phyloP scores from a whole-genome alignment of 2,113 vertebrate genomes.

The Lepisosteus osseus region DNA sequence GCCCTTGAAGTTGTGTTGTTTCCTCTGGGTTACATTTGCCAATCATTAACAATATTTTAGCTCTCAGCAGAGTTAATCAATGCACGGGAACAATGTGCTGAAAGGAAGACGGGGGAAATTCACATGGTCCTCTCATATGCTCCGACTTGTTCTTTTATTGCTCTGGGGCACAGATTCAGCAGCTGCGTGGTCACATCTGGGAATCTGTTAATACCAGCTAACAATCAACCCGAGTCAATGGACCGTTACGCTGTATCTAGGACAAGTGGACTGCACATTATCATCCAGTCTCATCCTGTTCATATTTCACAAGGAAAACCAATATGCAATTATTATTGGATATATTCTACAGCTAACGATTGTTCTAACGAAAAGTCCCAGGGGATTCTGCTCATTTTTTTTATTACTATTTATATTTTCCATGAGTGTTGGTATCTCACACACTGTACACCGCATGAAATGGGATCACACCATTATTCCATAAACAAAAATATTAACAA shows the following conservation, averaged over 20 bases:
- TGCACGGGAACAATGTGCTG: not conserved
- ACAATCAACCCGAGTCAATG: slow-evolving; percentile 63
- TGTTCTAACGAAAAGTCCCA: slow-evolving; percentile 20
- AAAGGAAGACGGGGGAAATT: not conserved
- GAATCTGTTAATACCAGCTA: slow-evolving; percentile 62
- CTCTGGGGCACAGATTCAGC: slow-evolving; percentile 48
- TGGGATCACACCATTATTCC: slow-evolving; percentile 19
- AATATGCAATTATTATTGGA: slow-evolving; percentile 13
- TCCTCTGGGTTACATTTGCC: not conserved
- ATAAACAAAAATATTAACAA: slow-evolving; percentile 23
- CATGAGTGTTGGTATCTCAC: not conserved
- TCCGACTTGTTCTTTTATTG: slow-evolving; percentile 9
- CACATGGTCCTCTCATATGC: slow-evolving; percentile 1
- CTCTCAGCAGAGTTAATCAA: not conserved
- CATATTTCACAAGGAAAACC: slow-evolving; percentile 12
- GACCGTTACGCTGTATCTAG: slow-evolving; percentile 60
- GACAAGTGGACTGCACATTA: slow-evolving; percentile 39
- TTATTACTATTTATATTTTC: slow-evolving; percentile 32
- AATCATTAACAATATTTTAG: not conserved
- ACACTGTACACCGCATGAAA: not conserved
- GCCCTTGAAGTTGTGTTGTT: not conserved
- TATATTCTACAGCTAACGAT: slow-evolving; percentile 20
- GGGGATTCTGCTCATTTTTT: slow-evolving; percentile 1
- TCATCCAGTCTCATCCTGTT: slow-evolving; percentile 10
- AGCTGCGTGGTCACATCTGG: slow-evolving; percentile 63